A percentile compares a stretch with the other conserved stretches of the same genome.
These are phyloP conservation scores for Pholis gunnellus DNA, from an alignment of 2,113 vertebrate genomes.

Conservation along the genomic window DNA sequence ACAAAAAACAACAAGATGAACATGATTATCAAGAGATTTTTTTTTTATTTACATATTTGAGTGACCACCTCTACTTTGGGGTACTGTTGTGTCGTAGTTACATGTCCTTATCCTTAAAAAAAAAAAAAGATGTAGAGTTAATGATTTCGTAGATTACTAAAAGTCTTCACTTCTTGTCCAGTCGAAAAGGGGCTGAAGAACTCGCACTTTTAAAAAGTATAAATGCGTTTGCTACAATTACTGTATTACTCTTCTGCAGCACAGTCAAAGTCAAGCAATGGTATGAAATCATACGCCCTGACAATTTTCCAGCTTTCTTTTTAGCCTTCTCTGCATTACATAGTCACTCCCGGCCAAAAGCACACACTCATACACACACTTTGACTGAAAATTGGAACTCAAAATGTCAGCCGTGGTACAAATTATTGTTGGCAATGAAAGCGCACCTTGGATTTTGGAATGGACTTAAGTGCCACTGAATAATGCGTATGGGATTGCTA, in stretches of 20 bases:
- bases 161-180: background rate
- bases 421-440: conserved; percentile 33
- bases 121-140: too few relatives aligned
- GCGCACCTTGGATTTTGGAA: conserved; percentile 28
- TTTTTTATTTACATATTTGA: too few relatives aligned
- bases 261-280: background rate
- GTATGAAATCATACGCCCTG: background rate
- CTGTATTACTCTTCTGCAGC: background rate
- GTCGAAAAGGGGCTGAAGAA: background rate
- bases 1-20: conserved; percentile 24
- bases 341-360: background rate
- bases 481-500: conserved; percentile 22
- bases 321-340: background rate
- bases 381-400: background rate
- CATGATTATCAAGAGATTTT: conserved; percentile 1
- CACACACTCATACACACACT: background rate
- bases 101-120: background rate
- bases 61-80: background rate
- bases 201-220: background rate
- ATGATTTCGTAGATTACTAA: background rate
- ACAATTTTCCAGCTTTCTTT: background rate
- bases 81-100: background rate
- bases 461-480: conserved; percentile 45
- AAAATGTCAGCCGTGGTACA: background rate
- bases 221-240: background rate